Conservation (phyloP, 2,888 invertebrate species). For the Caenorhabditis sinica region DNA sequence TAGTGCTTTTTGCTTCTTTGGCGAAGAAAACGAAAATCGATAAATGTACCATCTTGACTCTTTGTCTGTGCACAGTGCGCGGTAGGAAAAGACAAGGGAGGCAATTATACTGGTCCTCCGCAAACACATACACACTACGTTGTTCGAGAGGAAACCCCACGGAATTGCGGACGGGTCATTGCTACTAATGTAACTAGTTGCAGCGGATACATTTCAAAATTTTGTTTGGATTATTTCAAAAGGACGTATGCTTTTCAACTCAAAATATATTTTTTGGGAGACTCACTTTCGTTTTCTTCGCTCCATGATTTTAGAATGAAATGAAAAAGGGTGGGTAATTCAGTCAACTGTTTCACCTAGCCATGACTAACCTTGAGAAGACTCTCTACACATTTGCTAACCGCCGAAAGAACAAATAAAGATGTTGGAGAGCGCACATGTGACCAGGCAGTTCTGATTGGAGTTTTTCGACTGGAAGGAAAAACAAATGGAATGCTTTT, state of each 20-base stretch:
- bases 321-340: background rate
- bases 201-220: background rate
- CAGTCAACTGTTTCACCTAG: conserved; percentile 26
- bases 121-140: background rate
- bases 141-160: no score
- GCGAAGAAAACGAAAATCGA: background rate
- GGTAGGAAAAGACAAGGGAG: background rate
- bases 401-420: conserved; percentile 37
- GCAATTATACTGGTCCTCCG: background rate
- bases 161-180: no score
- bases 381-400: conserved; percentile 24
- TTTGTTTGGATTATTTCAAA: background rate
- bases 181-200: no score
- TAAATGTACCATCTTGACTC: background rate
- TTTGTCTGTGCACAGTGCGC: conserved; percentile 5
- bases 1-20: no score
- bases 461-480: conserved; percentile 6
- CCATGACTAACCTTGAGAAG: conserved; percentile 24
- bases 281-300: conserved; percentile 23
- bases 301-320: conserved; percentile 12
- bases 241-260: background rate
- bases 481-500: background rate
- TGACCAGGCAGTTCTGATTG: conserved; percentile 20
- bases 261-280: background rate
- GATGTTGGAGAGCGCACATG: conserved; percentile 31